Percentiles rank a stretch among this genome's conserved stretches.
Evolutionary conservation across 1,140 invertebrate species (phyloP).

Genomic region (Drosophila serrata): DNA sequence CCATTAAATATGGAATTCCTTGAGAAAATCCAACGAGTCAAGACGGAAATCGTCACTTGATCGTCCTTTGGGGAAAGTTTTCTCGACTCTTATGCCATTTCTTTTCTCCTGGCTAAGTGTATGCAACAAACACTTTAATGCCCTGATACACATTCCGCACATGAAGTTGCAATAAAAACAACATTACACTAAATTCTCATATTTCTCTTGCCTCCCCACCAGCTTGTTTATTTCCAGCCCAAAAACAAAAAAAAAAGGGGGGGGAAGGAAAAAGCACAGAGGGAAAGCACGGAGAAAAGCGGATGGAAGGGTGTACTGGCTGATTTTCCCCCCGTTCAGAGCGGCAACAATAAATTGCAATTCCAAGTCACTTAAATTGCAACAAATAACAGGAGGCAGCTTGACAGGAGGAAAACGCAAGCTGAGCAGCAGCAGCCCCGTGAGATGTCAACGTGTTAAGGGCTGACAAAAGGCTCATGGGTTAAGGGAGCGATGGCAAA

Average conservation of each 20-base stretch:
- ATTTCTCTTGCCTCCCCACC: constrained; percentile 38
- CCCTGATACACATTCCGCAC: constrained; percentile 67
- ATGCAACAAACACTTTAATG: constrained; percentile 60
- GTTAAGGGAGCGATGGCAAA: not conserved
- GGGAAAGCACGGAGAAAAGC: not conserved
- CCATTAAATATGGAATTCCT: constrained; percentile 2
- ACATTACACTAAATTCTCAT: constrained; percentile 79
- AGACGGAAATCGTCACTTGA: constrained; percentile 30
- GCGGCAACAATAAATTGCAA: constrained; percentile 76
- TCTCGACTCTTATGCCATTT: too few species aligned
- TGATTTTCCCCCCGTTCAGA: constrained; percentile 40
- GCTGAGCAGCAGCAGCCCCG: constrained; percentile 47
- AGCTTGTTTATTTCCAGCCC: constrained; percentile 47
- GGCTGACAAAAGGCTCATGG: constrained; percentile 37
- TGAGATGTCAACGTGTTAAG: constrained; percentile 77
- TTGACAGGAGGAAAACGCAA: constrained; percentile 67
- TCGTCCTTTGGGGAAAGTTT: constrained; percentile 25
- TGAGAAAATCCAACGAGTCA: not conserved
- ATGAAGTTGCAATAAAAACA: constrained; percentile 76
- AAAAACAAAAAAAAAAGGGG: constrained; percentile 7
- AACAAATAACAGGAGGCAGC: constrained; percentile 78
- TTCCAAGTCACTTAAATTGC: constrained; percentile 83
- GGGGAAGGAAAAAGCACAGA: too few species aligned
- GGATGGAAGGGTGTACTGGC: constrained; percentile 10
- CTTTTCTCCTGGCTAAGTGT: constrained; percentile 31